A percentile compares a stretch with the other conserved stretches of the same genome.
These are phyloP conservation scores for Solen grandis DNA, from an alignment of 1,140 invertebrate species.

Conservation along the genomic window DNA sequence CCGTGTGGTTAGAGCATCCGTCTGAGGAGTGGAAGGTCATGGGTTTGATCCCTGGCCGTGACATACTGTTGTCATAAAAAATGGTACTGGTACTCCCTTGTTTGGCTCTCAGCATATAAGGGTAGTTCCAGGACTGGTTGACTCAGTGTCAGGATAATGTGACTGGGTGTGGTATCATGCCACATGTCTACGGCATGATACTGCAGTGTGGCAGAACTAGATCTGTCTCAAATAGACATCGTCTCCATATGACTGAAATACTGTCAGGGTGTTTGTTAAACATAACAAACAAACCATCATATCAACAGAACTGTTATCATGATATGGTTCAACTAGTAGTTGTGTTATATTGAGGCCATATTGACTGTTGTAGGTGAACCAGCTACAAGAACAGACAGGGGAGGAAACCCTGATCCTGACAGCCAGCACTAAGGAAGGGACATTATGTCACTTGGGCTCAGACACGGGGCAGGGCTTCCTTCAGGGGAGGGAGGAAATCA, in stretches of 20 bases:
- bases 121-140: too few relatives aligned
- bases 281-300: not conserved
- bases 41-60: too few relatives aligned
- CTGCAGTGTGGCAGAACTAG: not conserved
- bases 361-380: slow-evolving; percentile 21
- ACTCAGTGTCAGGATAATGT: too few relatives aligned
- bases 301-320: not conserved
- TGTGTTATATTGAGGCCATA: not conserved
- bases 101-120: too few relatives aligned
- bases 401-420: slow-evolving; percentile 46
- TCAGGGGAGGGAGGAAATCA: slow-evolving; percentile 20
- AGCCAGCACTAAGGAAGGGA: slow-evolving; percentile 41
- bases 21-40: too few relatives aligned
- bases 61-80: too few relatives aligned
- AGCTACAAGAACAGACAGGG: slow-evolving; percentile 38
- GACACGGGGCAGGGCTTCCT: slow-evolving; percentile 40
- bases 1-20: too few relatives aligned
- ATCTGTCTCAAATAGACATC: not conserved
- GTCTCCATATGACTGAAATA: too few relatives aligned
- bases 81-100: too few relatives aligned
- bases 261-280: not conserved
- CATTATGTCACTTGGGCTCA: slow-evolving; percentile 35
- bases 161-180: too few relatives aligned
- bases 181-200: not conserved
- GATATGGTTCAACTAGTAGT: not conserved